Evolutionary conservation across 2,888 invertebrate genomes (phyloP), one percentile per base, ranked within the genome.

Genomic region (Nymphalis c-album): DNA sequence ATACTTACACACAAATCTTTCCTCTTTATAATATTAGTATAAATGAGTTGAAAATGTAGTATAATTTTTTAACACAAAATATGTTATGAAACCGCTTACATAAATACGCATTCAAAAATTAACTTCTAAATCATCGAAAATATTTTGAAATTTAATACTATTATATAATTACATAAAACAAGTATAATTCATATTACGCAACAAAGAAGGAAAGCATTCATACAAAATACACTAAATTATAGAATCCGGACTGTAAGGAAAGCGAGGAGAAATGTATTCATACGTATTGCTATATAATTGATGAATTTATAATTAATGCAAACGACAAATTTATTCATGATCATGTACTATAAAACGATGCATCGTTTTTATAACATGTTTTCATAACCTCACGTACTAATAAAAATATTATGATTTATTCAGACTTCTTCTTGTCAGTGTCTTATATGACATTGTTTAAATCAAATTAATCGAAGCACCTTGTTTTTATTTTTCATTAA

Each of bases 261-360:
- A 66, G 60, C 40, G 55, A 66, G 55, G 55, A 60, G 65, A 66
- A 66, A 66, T 55, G n/a, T 61, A 35, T 55, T 7, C 18, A 8
- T 60, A 57, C 55, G 31, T 22, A 60, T 8, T 48, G 16, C n/a
- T 48, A 5, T 57, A 57, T 48, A 48, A 48, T 57, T 35, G 40
- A 66, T 40, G 48, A 47, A 22, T 61, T 35, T 16, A 48, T 55
- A 61, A 55, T 48, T n/a, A 46, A 61, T 66, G 18, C 60, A 48
- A 66, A 66, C 40, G n/a, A 40, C n/a, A 26, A 48, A 57, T 61
- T 66, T 46, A 61, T 61, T 48, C 55, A n/a, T 17, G 6, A 46
- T 47, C 26, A 31, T 26, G 51, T 22, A 47, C 53, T 31, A 20
- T 18, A 8, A 57, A 46, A 47, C 20, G 18, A 40, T 26, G 22